Evolutionary conservation across 2,113 vertebrate genomes (phyloP).

Genomic region (Cochlearius cochlearius): DNA sequence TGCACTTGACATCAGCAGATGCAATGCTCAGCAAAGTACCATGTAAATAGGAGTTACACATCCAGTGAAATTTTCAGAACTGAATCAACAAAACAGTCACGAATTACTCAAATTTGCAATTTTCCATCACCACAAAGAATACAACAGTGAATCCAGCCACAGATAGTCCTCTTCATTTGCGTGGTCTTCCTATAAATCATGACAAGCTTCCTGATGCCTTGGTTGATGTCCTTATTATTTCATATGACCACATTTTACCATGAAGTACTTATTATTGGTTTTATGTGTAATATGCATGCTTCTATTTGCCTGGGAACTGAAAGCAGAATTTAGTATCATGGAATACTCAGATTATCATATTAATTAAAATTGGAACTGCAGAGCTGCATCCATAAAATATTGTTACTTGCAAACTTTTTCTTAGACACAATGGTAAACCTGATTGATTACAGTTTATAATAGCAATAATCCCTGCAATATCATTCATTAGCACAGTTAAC

Average conservation of each 20-base stretch:
- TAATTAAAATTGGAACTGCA: constrained; percentile 44
- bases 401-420: constrained; percentile 58
- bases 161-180: neutral
- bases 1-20: neutral
- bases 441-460: constrained; percentile 73
- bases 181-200: neutral
- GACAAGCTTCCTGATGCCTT: neutral
- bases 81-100: neutral
- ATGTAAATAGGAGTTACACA: neutral
- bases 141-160: neutral
- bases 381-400: neutral
- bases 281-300: neutral
- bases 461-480: constrained; percentile 72
- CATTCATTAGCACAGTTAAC: constrained; percentile 76
- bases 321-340: neutral
- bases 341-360: constrained; percentile 29
- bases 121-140: neutral
- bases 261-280: neutral
- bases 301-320: neutral
- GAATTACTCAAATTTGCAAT: neutral
- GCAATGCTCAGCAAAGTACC: neutral
- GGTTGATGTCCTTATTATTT: neutral
- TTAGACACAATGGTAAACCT: constrained; percentile 42
- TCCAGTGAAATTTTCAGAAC: neutral
- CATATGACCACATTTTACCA: neutral